Evolutionary conservation across 1,140 invertebrate genomes (phyloP), one percentile per base, ranked within the genome.

Genomic region (Procambarus virginalis): DNA sequence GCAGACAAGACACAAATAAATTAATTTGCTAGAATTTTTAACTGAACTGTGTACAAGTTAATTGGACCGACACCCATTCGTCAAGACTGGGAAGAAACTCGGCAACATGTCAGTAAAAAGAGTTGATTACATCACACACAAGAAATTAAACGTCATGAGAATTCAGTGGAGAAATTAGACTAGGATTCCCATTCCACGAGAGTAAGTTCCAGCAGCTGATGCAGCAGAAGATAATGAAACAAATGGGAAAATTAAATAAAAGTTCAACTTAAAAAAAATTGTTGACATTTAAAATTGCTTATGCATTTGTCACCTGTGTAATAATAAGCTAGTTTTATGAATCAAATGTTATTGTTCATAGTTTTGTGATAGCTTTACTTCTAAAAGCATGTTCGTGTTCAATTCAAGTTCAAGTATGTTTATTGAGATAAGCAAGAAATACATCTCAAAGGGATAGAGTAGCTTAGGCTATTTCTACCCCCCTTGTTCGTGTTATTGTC

Each of bases 61-160:
- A 97, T 99, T 92, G 99, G 99, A 0, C 98, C 99, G 2, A 97
- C 98, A 48, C 94, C 99, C 83, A 96, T 99, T 0, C 98, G 98
- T 93, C 99, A 99, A 94, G 98, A 99, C 87, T 94, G 98, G 55
- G 95, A 96, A 83, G 99, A 99, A 93, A 97, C 98, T 0, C 97
- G 96, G 93, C 97, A 98, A 93, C 99, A 98, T 95, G 98, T 99
- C 49, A 94, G 95, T n/a, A 99, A 99, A n/a, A 94, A 95, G 99
- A 93, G 98, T 99, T 94, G 97, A 98, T 93, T 99, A 98, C 93
- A 99, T 99, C 34, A 34, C 68, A 96, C 94, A 48, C 96, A 96
- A 93, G 98, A 99, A 96, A 94, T 99, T n/a, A 97, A 98, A 94
- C 95, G 97, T 90, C 96, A 96, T 83, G 97, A 97, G 91, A 96